These are phyloP conservation scores for Lysandra coridon DNA, from an alignment of 2,888 invertebrate species.

Conservation along the genomic window DNA sequence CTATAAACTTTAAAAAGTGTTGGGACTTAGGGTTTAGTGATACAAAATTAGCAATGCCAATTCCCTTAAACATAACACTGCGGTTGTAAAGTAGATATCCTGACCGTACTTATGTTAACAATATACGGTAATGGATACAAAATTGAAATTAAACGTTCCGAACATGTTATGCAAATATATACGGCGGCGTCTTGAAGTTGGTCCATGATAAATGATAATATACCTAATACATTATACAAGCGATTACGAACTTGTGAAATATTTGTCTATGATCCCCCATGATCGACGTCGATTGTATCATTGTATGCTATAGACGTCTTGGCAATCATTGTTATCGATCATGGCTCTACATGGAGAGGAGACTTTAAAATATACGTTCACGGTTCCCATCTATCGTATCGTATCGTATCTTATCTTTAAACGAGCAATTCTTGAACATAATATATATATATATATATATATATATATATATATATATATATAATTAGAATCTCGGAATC, in stretches of 20 bases:
- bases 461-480: too few relatives aligned
- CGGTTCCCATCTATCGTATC: not conserved
- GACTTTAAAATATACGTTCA: not conserved
- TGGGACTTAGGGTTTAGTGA: not conserved
- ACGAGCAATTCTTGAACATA: too few relatives aligned
- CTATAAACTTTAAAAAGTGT: not conserved
- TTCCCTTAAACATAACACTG: not conserved
- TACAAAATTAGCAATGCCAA: not conserved
- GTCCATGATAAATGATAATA: too few relatives aligned
- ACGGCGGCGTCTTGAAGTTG: not conserved
- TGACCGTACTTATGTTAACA: slow-evolving; percentile 9
- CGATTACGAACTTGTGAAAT: too few relatives aligned
- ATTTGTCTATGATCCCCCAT: too few relatives aligned
- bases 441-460: too few relatives aligned
- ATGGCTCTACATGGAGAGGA: too few relatives aligned
- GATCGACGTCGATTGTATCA: not conserved
- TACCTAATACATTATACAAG: too few relatives aligned
- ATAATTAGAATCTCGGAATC: too few relatives aligned
- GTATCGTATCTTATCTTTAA: too few relatives aligned
- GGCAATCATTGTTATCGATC: too few relatives aligned
- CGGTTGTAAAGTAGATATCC: not conserved
- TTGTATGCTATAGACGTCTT: not conserved
- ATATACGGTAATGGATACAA: slow-evolving; percentile 17
- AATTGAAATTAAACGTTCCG: not conserved
- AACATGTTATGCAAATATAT: slow-evolving; percentile 21